Base-by-base conservation (phyloP, 2,888 invertebrate genomes). In the Synanthedon andrenaeformis region DNA sequence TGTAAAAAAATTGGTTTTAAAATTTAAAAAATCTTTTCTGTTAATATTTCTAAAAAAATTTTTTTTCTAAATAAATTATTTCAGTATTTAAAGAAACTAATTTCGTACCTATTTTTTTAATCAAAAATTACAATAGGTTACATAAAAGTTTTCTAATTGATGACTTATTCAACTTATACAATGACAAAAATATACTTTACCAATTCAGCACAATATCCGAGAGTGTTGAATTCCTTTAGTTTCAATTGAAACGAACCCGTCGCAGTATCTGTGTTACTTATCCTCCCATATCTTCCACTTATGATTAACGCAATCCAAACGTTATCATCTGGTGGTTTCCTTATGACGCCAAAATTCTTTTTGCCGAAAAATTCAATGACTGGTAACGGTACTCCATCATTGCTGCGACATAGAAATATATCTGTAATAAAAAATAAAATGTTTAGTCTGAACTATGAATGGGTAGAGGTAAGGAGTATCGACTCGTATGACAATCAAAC, bases 231-330 rank as follows among this genome's bases (percentile, higher is more conserved):
- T 64, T 94, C 93, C 55, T 89, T 83, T 12, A 91, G 58, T 79
- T 94, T 94, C 67, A 89, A 80, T n/a, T 75, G 64, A 56, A 90
- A 81, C 17, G 84, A 79, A 12, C 94, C 94, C 48, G 90, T 87
- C 8, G 89, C 83, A 35, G 65, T 69, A 41, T 80, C 66, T 14
- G 84, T 83, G 35, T 87, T 81, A 52, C 89, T 72, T 23, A 91
- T 83, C 14, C 89, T 84, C 59, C 87, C 87, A 78, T 92, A 92
- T 80, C 90, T 89, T 17, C 91, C 91, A 17, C 89, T 89, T 41
- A 91, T 69, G 0, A 92, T 77, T 6, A 94, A 59, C 3, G 83
- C 90, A 58, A 85, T 89, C 89, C 84, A 93, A 62, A 67, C 76
- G 59, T 79, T 79, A 48, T 67, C 56, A 65, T 79, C 74, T 50